Evolutionary conservation across 2,113 vertebrate genomes (phyloP).

Genomic region (Alosa alosa): DNA sequence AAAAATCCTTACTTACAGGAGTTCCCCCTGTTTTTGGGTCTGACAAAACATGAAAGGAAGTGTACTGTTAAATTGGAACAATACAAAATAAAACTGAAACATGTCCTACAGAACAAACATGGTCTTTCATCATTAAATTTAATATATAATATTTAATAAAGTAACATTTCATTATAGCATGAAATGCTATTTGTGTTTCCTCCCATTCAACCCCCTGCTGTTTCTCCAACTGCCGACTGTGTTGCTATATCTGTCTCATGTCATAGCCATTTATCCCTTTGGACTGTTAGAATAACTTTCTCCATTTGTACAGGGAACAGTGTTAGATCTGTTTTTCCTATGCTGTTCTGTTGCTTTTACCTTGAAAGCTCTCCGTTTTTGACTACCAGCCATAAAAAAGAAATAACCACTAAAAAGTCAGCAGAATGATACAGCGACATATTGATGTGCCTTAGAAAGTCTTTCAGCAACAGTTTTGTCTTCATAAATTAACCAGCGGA

Average conservation of each 20-base stretch:
- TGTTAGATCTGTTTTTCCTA: not conserved
- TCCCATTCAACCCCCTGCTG: not conserved
- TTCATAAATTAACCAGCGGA: conserved; percentile 65
- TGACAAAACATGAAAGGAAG: no score
- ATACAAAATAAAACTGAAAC: not conserved
- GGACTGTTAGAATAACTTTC: not conserved
- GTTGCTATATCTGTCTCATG: not conserved
- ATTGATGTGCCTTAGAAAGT: conserved; percentile 56
- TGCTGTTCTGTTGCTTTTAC: conserved; percentile 6
- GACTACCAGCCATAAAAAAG: conserved; percentile 8
- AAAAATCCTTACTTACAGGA: not conserved
- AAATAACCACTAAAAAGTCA: conserved; percentile 43
- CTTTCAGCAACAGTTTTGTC: conserved; percentile 62
- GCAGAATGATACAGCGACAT: conserved; percentile 43
- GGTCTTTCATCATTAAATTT: not conserved
- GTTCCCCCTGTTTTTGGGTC: not conserved
- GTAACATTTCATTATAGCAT: not conserved
- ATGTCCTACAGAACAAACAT: no score
- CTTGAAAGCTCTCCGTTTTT: conserved; percentile 23
- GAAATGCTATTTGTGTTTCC: not conserved
- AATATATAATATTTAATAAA: not conserved
- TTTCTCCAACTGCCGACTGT: not conserved
- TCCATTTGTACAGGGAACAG: not conserved
- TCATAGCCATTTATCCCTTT: not conserved
- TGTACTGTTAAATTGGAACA: not conserved